Evolutionary conservation across 2,888 invertebrate species (phyloP), one percentile per base, ranked within the genome.

Genomic region (Apodemia zela): DNA sequence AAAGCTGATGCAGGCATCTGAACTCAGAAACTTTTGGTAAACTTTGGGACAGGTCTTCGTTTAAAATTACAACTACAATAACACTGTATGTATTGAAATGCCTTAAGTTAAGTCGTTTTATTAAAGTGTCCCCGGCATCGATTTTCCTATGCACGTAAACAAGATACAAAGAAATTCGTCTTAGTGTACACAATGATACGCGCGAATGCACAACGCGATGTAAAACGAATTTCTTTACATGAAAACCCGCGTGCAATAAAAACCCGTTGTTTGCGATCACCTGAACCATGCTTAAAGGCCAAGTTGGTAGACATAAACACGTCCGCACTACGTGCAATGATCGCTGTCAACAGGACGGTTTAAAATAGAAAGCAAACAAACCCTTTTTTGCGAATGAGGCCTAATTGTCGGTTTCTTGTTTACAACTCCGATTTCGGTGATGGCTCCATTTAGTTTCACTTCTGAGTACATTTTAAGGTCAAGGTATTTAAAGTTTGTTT

Each of bases 331-430:
- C 81, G 77, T 81, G 78, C 73, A 69, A 64, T 68, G 64, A 64
- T 68, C 66, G 60, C 64, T 61, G 57, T 57, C 57, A 62, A 66
- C 72, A 79, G 79, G 76, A 76, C 76, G 71, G 70, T 77, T 74
- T 76, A 47, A 47, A 47, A 47, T 47, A 78, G 81, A 82, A 82
- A 84, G 84, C 77, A 75, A 77, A 75, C 74, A 73, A 74, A 75
- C 78, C 80, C 77, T 77, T 77, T 78, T 60, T 60, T 62, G 35
- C 60, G 47, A 57, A 29, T 57, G 57, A n/a, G 54, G 57, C 29
- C 57, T 57, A 57, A 57, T 57, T 57, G 57, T 57, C 29, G 15
- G 25, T 57, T 57, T 57, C 54, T 29, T 57, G 54, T 57, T 29
- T 57, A 57, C 54, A 57, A 57, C 25, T 29, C 21, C 29, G 15